These are phyloP conservation scores for Diplolepis rosae DNA, from an alignment of 2,888 invertebrate species.

Conservation along the genomic window DNA sequence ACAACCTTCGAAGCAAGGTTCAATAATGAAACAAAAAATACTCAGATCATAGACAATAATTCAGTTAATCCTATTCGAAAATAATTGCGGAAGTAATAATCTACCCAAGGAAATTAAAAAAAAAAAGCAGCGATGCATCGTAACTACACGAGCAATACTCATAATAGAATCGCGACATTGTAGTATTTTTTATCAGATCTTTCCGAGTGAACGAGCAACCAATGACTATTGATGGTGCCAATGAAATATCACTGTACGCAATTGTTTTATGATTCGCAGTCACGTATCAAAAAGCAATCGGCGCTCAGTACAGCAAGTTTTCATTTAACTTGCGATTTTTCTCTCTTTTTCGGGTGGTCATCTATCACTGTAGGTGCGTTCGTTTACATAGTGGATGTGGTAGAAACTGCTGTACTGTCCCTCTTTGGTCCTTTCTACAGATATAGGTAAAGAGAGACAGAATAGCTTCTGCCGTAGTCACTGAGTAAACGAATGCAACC, in stretches of 20 bases:
- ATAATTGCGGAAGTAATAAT: neutral
- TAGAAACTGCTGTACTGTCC: too few species aligned
- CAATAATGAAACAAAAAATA: neutral
- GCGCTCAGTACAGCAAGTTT: slow-evolving; percentile 22
- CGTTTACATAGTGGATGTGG: too few species aligned
- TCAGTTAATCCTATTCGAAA: neutral
- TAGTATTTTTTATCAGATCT: slow-evolving; percentile 7
- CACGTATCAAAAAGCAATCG: slow-evolving; percentile 28
- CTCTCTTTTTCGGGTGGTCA: slow-evolving; percentile 39
- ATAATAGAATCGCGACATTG: slow-evolving; percentile 15
- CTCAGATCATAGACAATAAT: too few species aligned
- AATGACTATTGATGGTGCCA: neutral
- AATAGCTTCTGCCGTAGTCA: too few species aligned
- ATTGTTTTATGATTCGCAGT: slow-evolving; percentile 28
- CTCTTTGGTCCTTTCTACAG: too few species aligned
- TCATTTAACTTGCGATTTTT: slow-evolving; percentile 40
- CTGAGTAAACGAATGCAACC: too few species aligned
- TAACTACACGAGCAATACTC: neutral
- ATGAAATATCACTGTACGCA: slow-evolving; percentile 23
- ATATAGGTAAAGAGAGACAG: too few species aligned
- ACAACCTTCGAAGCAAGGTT: neutral
- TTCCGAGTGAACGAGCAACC: slow-evolving; percentile 15
- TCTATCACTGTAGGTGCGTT: too few species aligned
- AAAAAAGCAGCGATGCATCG: neutral
- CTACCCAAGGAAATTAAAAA: too few species aligned